phyloP scores from a whole-genome alignment of 2,113 vertebrate genomes.

The Onychostruthus taczanowskii region DNA sequence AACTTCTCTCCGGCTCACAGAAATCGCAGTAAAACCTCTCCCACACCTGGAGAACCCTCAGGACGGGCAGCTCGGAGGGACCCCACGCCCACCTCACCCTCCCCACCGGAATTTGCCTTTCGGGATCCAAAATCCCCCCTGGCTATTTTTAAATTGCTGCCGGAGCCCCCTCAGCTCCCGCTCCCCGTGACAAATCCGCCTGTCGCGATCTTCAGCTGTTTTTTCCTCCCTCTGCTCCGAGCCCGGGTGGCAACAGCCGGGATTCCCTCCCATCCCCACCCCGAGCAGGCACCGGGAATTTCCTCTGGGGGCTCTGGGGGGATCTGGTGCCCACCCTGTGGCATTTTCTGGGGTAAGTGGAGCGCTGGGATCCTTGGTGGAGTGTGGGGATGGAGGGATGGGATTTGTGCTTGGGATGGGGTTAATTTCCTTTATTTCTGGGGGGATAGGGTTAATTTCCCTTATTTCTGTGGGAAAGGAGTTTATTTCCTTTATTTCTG shows the following conservation, averaged over 20 bases:
- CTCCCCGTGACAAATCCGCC: not conserved
- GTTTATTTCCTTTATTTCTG: too few relatives aligned
- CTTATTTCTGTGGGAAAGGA: too few relatives aligned
- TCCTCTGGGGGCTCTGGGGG: not conserved
- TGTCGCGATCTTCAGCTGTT: conserved; percentile 44
- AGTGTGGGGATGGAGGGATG: not conserved
- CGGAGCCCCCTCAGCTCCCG: not conserved
- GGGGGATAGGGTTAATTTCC: too few relatives aligned
- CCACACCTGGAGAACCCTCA: not conserved
- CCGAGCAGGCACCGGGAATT: rapidly evolving
- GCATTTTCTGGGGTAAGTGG: not conserved
- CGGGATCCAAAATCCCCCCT: not conserved
- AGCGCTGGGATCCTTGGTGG: not conserved
- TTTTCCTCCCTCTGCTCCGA: not conserved
- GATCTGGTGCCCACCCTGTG: not conserved
- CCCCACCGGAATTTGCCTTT: not conserved
- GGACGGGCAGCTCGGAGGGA: not conserved
- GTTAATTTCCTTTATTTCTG: too few relatives aligned
- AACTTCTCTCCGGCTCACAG: not conserved
- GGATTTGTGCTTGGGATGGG: not conserved
- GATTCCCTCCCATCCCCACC: not conserved
- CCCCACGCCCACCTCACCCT: rapidly evolving
- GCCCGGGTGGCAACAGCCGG: not conserved
- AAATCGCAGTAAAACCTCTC: not conserved
- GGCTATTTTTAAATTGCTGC: conserved; percentile 53